A percentile compares a stretch with the other conserved stretches of the same genome.
These are phyloP conservation scores for Amia ocellicauda DNA, from an alignment of 2,113 vertebrate species.

Conservation along the genomic window DNA sequence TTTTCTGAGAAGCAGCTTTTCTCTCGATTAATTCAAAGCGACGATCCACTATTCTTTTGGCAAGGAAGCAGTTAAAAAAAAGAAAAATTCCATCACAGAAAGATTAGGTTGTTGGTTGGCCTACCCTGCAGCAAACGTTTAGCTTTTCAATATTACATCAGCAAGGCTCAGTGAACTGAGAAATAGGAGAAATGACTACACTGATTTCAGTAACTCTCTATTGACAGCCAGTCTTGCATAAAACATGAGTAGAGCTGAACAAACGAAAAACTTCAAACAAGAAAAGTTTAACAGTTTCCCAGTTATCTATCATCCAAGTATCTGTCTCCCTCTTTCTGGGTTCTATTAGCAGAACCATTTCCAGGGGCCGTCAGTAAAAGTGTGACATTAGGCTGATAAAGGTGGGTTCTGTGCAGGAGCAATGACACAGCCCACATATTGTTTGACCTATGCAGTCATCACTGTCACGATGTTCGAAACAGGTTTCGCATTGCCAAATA, in stretches of 20 bases:
- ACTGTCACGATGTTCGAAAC: conserved; percentile 7
- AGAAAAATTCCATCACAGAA: conserved; percentile 1
- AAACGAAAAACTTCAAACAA: conserved; percentile 9
- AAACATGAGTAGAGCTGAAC: not conserved
- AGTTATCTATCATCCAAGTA: not conserved
- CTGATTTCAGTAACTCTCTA: conserved; percentile 9
- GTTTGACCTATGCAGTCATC: not conserved
- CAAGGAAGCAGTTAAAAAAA: not conserved
- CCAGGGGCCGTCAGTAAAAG: not conserved
- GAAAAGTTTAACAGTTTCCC: not conserved
- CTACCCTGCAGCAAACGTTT: conserved; percentile 7
- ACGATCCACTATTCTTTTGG: not conserved
- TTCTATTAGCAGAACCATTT: not conserved
- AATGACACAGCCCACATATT: not conserved
- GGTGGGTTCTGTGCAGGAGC: not conserved
- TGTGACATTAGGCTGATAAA: not conserved
- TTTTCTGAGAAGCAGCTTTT: not conserved
- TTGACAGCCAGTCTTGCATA: not conserved
- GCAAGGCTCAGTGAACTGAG: conserved; percentile 13
- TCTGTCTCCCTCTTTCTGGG: not conserved
- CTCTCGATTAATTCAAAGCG: not conserved
- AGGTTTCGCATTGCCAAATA: conserved; percentile 16
- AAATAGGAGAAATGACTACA: conserved; percentile 14
- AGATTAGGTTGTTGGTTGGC: conserved; percentile 1
- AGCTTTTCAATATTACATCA: conserved; percentile 13